These are phyloP conservation scores for Fragum sueziense DNA, from an alignment of 2,888 invertebrate genomes.

Conservation along the genomic window DNA sequence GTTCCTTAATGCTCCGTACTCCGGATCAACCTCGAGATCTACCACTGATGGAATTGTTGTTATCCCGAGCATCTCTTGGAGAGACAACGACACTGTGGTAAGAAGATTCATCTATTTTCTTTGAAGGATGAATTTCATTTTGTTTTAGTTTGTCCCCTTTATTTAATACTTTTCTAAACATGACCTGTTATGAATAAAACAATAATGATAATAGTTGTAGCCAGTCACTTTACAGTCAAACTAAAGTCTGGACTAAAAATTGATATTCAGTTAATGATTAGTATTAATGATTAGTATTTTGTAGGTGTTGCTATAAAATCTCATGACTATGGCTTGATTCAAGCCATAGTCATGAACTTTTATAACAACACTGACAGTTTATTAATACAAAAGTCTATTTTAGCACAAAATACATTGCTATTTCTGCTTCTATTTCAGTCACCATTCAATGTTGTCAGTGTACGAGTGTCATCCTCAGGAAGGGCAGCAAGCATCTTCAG, in stretches of 20 bases:
- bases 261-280: too few species aligned
- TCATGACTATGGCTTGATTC: too few species aligned
- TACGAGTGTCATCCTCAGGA: conserved; percentile 68
- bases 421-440: conserved; percentile 52
- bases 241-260: too few species aligned
- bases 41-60: conserved; percentile 42
- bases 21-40: conserved; percentile 41
- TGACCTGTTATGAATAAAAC: too few species aligned
- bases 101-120: conserved; percentile 7
- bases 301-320: too few species aligned
- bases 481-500: conserved; percentile 68
- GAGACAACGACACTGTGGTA: conserved; percentile 60
- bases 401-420: too few species aligned
- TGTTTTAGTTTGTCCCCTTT: too few species aligned
- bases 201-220: too few species aligned
- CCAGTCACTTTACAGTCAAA: too few species aligned
- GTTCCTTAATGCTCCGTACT: conserved; percentile 59
- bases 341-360: too few species aligned
- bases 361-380: background rate
- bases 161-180: too few species aligned
- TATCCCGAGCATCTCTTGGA: conserved; percentile 18
- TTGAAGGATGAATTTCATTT: background rate
- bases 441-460: conserved; percentile 71
- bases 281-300: background rate
- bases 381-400: too few species aligned